A percentile compares a stretch with the other conserved stretches of the same genome.
Conservation (phyloP, 1,140 invertebrate genomes). For the Notospermus geniculatus region DNA sequence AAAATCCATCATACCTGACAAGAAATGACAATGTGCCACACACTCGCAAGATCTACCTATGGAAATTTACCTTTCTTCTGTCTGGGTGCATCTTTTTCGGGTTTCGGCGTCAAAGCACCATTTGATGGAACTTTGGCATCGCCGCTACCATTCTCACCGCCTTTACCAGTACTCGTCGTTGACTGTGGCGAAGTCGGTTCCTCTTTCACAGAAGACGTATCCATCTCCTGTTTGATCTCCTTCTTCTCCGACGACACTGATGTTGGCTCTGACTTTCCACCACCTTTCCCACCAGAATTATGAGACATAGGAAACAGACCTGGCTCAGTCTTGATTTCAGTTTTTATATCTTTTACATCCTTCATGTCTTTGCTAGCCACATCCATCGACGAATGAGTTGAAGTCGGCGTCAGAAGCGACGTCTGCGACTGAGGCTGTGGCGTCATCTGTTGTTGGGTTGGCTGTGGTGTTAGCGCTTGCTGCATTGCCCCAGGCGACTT, state of each 20-base stretch:
- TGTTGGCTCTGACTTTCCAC: constrained; percentile 40
- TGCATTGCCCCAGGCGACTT: constrained; percentile 22
- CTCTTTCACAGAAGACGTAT: neutral
- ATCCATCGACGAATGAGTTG: neutral
- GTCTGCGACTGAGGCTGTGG: constrained; percentile 19
- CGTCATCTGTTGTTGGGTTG: constrained; percentile 26
- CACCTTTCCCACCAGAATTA: too few species aligned
- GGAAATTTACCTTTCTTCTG: too few species aligned
- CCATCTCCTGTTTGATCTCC: constrained; percentile 24
- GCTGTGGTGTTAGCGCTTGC: constrained; percentile 17
- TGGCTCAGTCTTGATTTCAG: constrained; percentile 62
- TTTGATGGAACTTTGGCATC: too few species aligned
- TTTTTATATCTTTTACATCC: constrained; percentile 62
- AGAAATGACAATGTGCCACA: too few species aligned
- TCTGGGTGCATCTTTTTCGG: too few species aligned
- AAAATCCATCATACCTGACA: too few species aligned
- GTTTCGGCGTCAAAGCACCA: too few species aligned
- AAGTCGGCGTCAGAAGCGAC: constrained; percentile 7
- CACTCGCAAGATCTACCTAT: neutral
- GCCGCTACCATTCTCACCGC: too few species aligned
- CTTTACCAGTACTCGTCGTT: too few species aligned
- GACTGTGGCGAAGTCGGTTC: too few species aligned
- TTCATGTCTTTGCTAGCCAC: constrained; percentile 4
- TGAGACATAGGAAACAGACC: too few species aligned
- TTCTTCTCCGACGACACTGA: constrained; percentile 12